Evolutionary conservation across 2,113 vertebrate genomes (phyloP), one percentile per base, ranked within the genome.

Genomic region (Nycticebus coucang): DNA sequence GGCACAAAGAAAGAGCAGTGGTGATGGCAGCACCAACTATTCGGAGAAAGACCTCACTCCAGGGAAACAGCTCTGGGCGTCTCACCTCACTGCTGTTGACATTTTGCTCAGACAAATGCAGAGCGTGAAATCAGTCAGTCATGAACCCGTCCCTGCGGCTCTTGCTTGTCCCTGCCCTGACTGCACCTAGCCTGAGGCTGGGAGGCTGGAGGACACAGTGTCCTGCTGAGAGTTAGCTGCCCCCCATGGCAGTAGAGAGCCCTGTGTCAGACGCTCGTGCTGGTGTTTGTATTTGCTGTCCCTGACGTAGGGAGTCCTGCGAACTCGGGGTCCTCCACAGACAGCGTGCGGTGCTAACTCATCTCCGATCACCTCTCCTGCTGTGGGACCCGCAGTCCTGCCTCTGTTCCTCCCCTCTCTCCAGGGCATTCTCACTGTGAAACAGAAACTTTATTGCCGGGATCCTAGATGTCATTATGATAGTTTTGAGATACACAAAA

Each of bases 201-300:
- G 87, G 82, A 22, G 11, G 37, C 13, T 33, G 14, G 33, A 37
- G 35, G 19, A 19, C 37, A 22, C 33, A 17, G 53, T 2, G 33
- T 6, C 57, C 18, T 18, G 15, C 50, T 37, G 33, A 83, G 35
- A 62, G 35, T 30, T 15, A 19, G 71, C 17, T 0, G 19, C 2
- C 11, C 21, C 72, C 0, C 2, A 0, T 30, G 19, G 9, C 4
- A 9, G 2, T 15, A 9, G n/a, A 14, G 5, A 28, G 2, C 19
- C 7, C 21, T 9, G 41, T 41, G 41, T 41, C 41, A 41, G 41
- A 41, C 41, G 41, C 41, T 5, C 41, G 5, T 41, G 41, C 41
- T 28, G 2, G 28, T 45, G 30, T 7, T 19, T 17, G 19, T 13
- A 1, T 26, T n/a, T 15, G 11, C 60, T 57, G 2, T 28, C 14